Conservation (phyloP, 2,888 invertebrate species). For the Aromia moschata region DNA sequence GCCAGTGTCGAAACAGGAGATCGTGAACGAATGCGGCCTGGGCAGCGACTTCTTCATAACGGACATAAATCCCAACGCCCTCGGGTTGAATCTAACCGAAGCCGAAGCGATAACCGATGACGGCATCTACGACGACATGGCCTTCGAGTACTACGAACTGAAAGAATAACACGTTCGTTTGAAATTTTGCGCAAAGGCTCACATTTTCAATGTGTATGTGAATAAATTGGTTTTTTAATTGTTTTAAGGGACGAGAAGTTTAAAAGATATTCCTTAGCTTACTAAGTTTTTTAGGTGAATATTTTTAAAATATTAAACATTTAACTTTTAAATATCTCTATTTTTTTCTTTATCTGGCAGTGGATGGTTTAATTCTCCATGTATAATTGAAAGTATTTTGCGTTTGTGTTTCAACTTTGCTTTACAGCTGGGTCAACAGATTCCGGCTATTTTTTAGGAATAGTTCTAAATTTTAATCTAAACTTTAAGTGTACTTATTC, state of each 20-base stretch:
- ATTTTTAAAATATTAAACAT: slow-evolving; percentile 7
- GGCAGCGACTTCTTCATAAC: slow-evolving; percentile 68
- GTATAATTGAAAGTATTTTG: not conserved
- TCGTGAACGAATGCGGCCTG: slow-evolving; percentile 80
- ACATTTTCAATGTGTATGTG: not conserved
- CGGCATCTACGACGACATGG: slow-evolving; percentile 65
- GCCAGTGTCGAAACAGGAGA: slow-evolving; percentile 78
- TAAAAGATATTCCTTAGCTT: slow-evolving; percentile 7
- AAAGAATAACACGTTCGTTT: slow-evolving; percentile 21
- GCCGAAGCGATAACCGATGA: slow-evolving; percentile 65
- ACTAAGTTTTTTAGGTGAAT: slow-evolving; percentile 15
- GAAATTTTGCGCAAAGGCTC: slow-evolving; percentile 14
- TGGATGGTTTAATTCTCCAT: not conserved
- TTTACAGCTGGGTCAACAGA: not conserved
- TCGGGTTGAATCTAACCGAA: slow-evolving; percentile 65
- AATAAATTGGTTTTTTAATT: slow-evolving; percentile 8
- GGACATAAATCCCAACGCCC: slow-evolving; percentile 65
- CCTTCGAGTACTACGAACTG: slow-evolving; percentile 66
- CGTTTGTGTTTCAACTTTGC: not conserved
- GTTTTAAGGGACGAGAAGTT: slow-evolving; percentile 11
- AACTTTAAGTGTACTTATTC: slow-evolving; percentile 23
- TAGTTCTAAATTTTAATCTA: slow-evolving; percentile 21
- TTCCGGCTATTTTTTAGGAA: slow-evolving; percentile 6
- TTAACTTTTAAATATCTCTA: slow-evolving; percentile 5
- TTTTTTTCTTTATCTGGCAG: not conserved